Base-by-base conservation (phyloP, 2,888 invertebrate species). In the Pristionchus maxplancki region DNA sequence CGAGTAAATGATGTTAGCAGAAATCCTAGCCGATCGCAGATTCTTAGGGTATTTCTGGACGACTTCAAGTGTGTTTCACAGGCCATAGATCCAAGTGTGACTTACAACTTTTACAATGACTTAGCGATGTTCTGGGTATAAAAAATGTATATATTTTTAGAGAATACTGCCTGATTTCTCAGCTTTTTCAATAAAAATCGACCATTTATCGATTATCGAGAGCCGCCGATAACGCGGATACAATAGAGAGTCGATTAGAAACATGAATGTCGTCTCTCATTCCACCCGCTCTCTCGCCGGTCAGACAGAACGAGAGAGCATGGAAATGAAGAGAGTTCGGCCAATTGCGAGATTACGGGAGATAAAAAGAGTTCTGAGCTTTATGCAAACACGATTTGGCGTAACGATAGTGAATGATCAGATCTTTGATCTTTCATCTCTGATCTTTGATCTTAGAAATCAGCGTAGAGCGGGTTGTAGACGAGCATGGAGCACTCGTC, bases 391-490 rank as follows among this genome's bases (percentile, higher is more conserved):
- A 71, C 13, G 37, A 37, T 31, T 34, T 31, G 67, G 67, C n/a
- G 37, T n/a, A 74, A 74, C n/a, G 17, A 74, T 17, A 40, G 31
- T 31, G 67, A n/a, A n/a, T n/a, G n/a, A n/a, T n/a, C n/a, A n/a
- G n/a, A n/a, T n/a, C n/a, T 74, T 44, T 50, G 50, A 50, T 50
- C 50, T 50, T 50, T 48, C 13, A 48, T 48, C 48, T 48, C 8
- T 50, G 50, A 50, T 40, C 74, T 24, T n/a, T n/a, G n/a, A n/a
- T 74, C n/a, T 82, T 40, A 82, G 40, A 24, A 92, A 84, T 92
- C 92, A 67, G 89, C 89, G 88, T 91, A 92, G 6, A 91, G 90
- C 37, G 92, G 92, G 81, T 92, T 92, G 88, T 91, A 91, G 89
- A 92, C 91, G 84, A 91, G 71, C 83, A 89, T 89, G 15, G 91